Conservation (phyloP, 1,140 invertebrate genomes). For the Platorchestia sp. region DNA sequence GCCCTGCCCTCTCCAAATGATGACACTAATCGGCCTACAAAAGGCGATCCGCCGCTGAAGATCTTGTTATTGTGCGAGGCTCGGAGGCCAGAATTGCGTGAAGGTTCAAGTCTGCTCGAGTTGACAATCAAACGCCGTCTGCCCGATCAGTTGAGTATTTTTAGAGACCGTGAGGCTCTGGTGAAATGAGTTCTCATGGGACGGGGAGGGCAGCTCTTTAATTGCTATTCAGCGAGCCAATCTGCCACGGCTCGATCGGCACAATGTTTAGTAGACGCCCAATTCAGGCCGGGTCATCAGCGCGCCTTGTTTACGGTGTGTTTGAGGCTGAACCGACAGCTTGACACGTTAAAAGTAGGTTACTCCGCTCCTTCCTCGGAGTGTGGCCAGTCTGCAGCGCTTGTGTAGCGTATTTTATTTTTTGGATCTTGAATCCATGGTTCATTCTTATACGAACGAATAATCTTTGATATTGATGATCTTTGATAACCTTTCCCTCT, state of each 20-base stretch:
- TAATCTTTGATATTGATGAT: too few relatives aligned
- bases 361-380: not conserved
- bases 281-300: not conserved
- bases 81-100: not conserved
- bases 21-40: conserved; percentile 33
- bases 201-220: not conserved
- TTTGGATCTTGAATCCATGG: not conserved
- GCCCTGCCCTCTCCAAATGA: conserved; percentile 6
- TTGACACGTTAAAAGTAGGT: conserved; percentile 17
- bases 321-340: not conserved
- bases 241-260: conserved; percentile 2
- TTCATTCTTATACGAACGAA: not conserved
- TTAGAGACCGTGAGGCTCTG: not conserved
- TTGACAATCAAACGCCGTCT: not conserved
- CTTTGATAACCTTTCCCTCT: too few relatives aligned
- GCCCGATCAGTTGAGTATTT: not conserved
- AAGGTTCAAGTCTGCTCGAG: not conserved
- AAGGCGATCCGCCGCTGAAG: conserved; percentile 17
- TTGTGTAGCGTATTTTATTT: not conserved
- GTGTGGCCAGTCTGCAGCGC: not conserved
- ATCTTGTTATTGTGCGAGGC: conserved; percentile 25
- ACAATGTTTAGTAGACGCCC: conserved; percentile 3
- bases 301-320: not conserved
- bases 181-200: not conserved
- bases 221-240: not conserved